Conservation (phyloP, 2,113 vertebrate genomes). For the Haemorhous mexicanus region DNA sequence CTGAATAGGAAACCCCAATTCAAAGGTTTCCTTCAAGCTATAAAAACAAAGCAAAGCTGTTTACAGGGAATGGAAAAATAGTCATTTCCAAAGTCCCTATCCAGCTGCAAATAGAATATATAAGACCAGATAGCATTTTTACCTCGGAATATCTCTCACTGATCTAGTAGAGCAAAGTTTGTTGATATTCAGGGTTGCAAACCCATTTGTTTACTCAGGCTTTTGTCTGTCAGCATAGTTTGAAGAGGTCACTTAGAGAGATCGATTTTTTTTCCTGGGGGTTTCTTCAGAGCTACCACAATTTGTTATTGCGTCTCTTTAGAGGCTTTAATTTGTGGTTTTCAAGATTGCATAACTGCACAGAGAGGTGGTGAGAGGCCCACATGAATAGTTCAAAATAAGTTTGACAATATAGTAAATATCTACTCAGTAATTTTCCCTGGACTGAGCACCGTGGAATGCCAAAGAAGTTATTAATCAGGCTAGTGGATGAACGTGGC, state of each 20-base stretch:
- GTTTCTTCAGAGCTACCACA: conserved; percentile 59
- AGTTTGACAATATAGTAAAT: conserved; percentile 65
- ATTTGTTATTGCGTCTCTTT: conserved; percentile 51
- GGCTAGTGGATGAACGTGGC: not conserved
- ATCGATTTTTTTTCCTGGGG: conserved; percentile 53
- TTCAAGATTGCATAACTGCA: conserved; percentile 61
- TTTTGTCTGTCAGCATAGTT: conserved; percentile 66
- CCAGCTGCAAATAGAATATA: not conserved
- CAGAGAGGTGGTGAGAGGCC: conserved; percentile 64
- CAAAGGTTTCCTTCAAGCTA: not conserved
- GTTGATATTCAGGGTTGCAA: conserved; percentile 57
- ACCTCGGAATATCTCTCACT: not conserved
- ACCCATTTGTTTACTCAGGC: conserved; percentile 61
- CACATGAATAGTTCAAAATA: conserved; percentile 65
- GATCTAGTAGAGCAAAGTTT: conserved; percentile 61
- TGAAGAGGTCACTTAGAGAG: conserved; percentile 49
- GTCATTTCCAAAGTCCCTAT: not conserved
- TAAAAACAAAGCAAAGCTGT: conserved; percentile 1
- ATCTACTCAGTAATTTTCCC: conserved; percentile 64
- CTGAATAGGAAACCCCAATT: not conserved
- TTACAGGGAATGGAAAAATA: not conserved
- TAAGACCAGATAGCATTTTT: not conserved
- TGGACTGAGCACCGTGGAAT: conserved; percentile 11
- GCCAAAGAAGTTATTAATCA: conserved; percentile 34
- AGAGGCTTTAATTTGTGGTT: conserved; percentile 65